Conservation (phyloP, 1,140 invertebrate species). For the Dendrolimus kikuchii region DNA sequence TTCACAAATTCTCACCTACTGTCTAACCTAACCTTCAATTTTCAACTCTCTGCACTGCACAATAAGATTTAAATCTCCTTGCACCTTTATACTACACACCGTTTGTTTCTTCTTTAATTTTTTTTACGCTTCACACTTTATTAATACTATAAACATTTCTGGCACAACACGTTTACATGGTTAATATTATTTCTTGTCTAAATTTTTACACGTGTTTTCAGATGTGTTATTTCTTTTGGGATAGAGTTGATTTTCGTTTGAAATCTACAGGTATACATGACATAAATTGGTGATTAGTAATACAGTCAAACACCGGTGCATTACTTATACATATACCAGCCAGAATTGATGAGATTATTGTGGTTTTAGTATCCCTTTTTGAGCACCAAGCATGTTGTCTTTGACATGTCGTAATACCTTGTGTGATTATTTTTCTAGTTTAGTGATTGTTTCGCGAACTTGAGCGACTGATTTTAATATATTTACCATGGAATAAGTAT, state of each 20-base stretch:
- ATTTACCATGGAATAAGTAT: no score
- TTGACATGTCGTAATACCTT: conserved; percentile 19
- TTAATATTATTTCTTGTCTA: no score
- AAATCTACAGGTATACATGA: conserved; percentile 25
- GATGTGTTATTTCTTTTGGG: conserved; percentile 6
- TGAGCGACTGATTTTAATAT: no score
- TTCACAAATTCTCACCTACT: conserved; percentile 14
- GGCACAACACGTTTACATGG: no score
- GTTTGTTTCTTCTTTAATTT: conserved; percentile 43
- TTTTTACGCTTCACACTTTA: conserved; percentile 5
- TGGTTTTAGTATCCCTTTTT: conserved; percentile 37
- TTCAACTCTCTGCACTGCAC: conserved; percentile 65
- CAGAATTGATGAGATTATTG: conserved; percentile 38
- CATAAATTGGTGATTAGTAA: conserved; percentile 32
- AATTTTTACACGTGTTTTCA: conserved; percentile 10
- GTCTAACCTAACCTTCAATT: conserved; percentile 39
- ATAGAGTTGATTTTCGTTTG: conserved; percentile 2
- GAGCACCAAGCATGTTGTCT: conserved; percentile 51
- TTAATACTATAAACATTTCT: no score
- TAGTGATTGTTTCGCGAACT: no score
- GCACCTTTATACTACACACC: conserved; percentile 53
- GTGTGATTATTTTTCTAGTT: conserved; percentile 16
- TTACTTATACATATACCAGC: conserved; percentile 69
- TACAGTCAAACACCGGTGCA: conserved; percentile 60
- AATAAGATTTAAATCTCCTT: conserved; percentile 60